phyloP scores from a whole-genome alignment of 2,797 vertebrate species.

The Poeciliopsis gracilis region DNA sequence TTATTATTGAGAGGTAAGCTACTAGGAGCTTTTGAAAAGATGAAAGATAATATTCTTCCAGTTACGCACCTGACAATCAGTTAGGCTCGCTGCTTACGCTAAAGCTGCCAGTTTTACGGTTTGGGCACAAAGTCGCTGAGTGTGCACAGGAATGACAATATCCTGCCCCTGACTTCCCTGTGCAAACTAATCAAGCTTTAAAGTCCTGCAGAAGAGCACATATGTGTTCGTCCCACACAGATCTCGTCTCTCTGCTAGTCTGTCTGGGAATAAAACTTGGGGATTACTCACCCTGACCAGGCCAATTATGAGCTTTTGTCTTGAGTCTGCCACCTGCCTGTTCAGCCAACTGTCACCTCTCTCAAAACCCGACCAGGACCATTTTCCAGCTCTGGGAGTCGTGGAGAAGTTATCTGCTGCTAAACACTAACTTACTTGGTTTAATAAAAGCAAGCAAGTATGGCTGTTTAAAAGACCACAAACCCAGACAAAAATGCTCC shows the following conservation, averaged over 20 bases:
- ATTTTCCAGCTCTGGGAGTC: constrained; percentile 8
- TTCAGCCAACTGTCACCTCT: constrained; percentile 40
- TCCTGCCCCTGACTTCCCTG: background rate
- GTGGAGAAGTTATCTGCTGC: constrained; percentile 6
- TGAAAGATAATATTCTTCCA: constrained; percentile 40
- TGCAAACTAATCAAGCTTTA: background rate
- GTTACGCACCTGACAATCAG: constrained; percentile 3
- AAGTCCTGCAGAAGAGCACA: constrained; percentile 3
- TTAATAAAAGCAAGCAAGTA: background rate
- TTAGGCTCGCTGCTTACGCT: constrained; percentile 23
- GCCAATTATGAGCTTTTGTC: constrained; percentile 73
- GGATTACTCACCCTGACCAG: constrained; percentile 68
- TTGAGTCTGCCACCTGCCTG: constrained; percentile 27
- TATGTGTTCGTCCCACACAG: constrained; percentile 2
- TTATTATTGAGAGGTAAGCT: background rate
- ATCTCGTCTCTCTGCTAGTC: constrained; percentile 21
- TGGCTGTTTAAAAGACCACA: background rate
- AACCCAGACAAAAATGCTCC: background rate
- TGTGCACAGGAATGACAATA: background rate
- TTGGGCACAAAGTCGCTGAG: background rate
- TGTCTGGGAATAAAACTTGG: constrained; percentile 35
- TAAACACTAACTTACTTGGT: background rate
- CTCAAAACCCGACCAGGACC: constrained; percentile 19
- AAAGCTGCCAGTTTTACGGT: constrained; percentile 7
- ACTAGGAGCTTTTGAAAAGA: constrained; percentile 1